A percentile compares a stretch with the other conserved stretches of the same genome.
phyloP scores from a whole-genome alignment of 2,113 vertebrate species.

The Nothoprocta perdicaria region DNA sequence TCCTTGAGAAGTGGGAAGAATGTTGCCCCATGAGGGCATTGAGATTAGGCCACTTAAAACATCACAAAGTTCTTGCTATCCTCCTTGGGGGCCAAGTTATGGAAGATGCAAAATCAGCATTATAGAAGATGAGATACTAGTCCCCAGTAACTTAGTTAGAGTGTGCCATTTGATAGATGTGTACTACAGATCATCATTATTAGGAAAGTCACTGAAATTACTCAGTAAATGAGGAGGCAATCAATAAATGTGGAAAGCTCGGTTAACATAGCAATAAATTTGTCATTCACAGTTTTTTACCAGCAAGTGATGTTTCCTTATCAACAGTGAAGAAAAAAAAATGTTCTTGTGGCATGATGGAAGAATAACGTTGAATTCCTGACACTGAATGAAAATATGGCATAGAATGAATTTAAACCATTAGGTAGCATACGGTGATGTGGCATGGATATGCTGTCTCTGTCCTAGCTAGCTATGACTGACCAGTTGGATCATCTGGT shows the following conservation, averaged over 20 bases:
- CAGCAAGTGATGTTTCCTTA: conserved; percentile 31
- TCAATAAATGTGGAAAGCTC: neutral
- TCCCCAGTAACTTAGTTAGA: neutral
- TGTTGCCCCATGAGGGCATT: neutral
- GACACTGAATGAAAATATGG: neutral
- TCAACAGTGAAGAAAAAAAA: conserved; percentile 5
- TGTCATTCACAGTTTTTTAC: neutral
- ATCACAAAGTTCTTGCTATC: neutral
- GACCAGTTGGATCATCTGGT: neutral
- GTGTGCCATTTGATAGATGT: neutral
- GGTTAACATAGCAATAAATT: neutral
- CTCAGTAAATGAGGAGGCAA: neutral
- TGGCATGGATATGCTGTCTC: neutral
- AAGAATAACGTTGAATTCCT: conserved; percentile 18
- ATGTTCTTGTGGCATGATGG: neutral
- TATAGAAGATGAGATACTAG: neutral
- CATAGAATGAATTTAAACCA: neutral
- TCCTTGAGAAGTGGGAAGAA: neutral
- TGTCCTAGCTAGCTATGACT: neutral
- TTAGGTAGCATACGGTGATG: neutral
- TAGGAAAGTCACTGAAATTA: neutral
- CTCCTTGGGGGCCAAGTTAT: neutral
- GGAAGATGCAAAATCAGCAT: neutral
- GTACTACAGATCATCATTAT: neutral
- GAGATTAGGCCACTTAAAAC: neutral